These are phyloP conservation scores for Aplysia californica DNA, from an alignment of 1,140 invertebrate species.

Conservation along the genomic window DNA sequence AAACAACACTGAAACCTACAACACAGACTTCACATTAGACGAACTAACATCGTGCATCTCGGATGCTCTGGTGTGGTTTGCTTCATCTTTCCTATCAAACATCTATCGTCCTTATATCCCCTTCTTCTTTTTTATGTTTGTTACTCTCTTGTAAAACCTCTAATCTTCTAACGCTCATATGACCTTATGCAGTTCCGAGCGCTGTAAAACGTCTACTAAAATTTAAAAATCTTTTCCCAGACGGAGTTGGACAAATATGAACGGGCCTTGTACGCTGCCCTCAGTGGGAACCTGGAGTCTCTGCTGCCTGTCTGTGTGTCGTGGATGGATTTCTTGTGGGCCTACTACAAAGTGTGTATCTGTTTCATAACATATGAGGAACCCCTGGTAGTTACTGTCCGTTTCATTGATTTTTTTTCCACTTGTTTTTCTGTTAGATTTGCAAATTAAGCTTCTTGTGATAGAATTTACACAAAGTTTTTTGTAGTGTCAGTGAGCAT, in stretches of 20 bases:
- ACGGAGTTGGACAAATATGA: conserved; percentile 67
- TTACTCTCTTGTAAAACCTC: neutral
- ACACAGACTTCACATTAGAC: too few species aligned
- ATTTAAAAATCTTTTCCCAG: conserved; percentile 56
- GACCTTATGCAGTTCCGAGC: too few species aligned
- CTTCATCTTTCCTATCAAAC: neutral
- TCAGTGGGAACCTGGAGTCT: conserved; percentile 85
- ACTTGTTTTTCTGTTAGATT: neutral
- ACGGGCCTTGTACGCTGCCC: conserved; percentile 77
- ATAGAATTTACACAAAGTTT: neutral
- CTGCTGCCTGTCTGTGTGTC: conserved; percentile 79
- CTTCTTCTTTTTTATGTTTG: neutral
- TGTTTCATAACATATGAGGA: neutral
- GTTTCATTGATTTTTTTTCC: neutral
- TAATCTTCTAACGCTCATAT: too few species aligned
- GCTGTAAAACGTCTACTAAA: too few species aligned
- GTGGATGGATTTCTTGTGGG: conserved; percentile 94
- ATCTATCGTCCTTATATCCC: neutral
- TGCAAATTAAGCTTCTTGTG: neutral
- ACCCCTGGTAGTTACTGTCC: neutral
- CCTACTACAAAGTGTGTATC: conserved; percentile 76
- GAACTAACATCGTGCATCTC: too few species aligned
- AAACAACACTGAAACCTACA: too few species aligned
- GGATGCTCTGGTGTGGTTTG: neutral
- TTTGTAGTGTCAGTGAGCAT: neutral